These are phyloP conservation scores for Dicroscelio sp. DNA, from an alignment of 2,888 invertebrate genomes.

Conservation along the genomic window DNA sequence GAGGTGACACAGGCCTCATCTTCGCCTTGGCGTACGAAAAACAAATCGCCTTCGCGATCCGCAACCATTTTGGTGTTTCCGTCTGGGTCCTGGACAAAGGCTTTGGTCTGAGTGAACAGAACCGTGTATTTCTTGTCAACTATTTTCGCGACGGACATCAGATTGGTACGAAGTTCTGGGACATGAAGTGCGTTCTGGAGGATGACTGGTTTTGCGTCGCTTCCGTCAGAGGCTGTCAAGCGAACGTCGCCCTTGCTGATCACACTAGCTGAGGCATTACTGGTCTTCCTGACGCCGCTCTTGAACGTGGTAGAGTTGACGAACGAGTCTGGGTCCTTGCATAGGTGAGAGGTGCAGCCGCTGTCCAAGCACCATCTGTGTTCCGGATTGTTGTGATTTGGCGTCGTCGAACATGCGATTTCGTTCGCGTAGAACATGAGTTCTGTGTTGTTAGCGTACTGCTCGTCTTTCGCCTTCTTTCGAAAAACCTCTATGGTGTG, in stretches of 20 bases:
- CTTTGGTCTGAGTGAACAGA: constrained; percentile 59
- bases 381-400: not conserved
- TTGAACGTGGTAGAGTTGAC: not conserved
- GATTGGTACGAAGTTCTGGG: constrained; percentile 79
- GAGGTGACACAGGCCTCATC: not conserved
- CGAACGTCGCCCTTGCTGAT: constrained; percentile 62
- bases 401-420: too few relatives aligned
- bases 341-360: constrained; percentile 51
- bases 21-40: not conserved
- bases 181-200: constrained; percentile 70
- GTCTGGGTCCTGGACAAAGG: constrained; percentile 33
- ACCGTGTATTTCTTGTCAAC: constrained; percentile 70
- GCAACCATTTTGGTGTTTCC: constrained; percentile 55
- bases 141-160: constrained; percentile 80
- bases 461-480: constrained; percentile 25
- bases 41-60: constrained; percentile 30
- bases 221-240: not conserved
- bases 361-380: constrained; percentile 44
- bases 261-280: constrained; percentile 49
- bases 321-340: constrained; percentile 46
- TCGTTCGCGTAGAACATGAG: constrained; percentile 6
- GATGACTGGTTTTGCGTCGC: not conserved
- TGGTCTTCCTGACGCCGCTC: constrained; percentile 54
- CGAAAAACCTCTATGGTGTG: constrained; percentile 25
- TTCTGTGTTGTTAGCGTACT: constrained; percentile 31